Percentiles rank a stretch among this genome's conserved stretches.
These are phyloP conservation scores for Nylanderia fulva DNA, from an alignment of 1,140 invertebrate genomes.

Conservation along the genomic window DNA sequence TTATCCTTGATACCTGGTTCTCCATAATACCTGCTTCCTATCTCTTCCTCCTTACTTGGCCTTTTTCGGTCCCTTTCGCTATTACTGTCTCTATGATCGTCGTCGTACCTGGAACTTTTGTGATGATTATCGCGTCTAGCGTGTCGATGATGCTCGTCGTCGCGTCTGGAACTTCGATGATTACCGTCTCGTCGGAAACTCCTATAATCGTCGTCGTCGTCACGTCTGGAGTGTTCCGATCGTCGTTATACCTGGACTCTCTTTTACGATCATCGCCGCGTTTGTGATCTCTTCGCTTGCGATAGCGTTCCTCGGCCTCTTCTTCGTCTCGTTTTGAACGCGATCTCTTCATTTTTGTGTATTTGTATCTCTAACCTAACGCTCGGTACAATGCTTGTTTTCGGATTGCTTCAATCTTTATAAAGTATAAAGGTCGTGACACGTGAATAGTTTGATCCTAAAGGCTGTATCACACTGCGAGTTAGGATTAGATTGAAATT, in stretches of 20 bases:
- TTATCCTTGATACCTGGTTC: conserved; percentile 34
- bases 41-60: not conserved
- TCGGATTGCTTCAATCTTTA: too few relatives aligned
- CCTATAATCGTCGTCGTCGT: not conserved
- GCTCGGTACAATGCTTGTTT: too few relatives aligned
- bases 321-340: conserved; percentile 12
- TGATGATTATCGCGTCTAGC: not conserved
- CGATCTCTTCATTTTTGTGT: conserved; percentile 30
- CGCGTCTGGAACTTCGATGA: not conserved
- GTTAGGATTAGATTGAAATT: too few relatives aligned
- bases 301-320: conserved; percentile 5
- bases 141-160: not conserved
- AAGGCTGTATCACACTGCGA: too few relatives aligned
- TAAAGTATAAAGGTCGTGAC: too few relatives aligned
- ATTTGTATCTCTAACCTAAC: not conserved
- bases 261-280: not conserved
- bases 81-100: not conserved
- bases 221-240: conserved; percentile 1
- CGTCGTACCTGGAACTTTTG: not conserved
- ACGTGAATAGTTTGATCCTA: too few relatives aligned
- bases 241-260: not conserved
- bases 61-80: not conserved
- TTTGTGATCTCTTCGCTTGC: conserved; percentile 12
- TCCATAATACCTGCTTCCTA: conserved; percentile 23
- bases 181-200: not conserved